Conservation (phyloP, 2,888 invertebrate species). For the Agrilus mali region DNA sequence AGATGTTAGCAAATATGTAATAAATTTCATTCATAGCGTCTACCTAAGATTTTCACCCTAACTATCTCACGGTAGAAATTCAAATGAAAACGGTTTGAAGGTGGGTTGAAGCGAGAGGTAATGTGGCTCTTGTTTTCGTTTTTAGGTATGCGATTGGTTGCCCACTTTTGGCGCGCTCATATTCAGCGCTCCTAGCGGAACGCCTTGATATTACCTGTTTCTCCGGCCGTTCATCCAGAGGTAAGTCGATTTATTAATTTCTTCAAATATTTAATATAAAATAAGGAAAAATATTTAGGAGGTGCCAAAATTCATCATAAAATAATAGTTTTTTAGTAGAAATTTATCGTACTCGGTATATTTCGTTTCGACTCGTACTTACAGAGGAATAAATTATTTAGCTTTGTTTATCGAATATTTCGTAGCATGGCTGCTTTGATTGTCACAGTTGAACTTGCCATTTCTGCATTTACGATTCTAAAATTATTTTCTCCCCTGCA, state of each 20-base stretch:
- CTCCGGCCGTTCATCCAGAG: slow-evolving; percentile 16
- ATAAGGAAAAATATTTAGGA: slow-evolving; percentile 25
- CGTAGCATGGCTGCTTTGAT: slow-evolving; percentile 28
- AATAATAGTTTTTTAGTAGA: slow-evolving; percentile 31
- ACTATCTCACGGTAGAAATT: too few species aligned
- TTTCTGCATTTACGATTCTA: slow-evolving; percentile 18
- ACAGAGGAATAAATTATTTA: slow-evolving; percentile 26
- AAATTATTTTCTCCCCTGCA: slow-evolving; percentile 27
- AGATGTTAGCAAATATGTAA: too few species aligned
- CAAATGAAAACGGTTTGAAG: slow-evolving; percentile 13
- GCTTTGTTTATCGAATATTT: slow-evolving; percentile 25
- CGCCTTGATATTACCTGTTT: slow-evolving; percentile 22
- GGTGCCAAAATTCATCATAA: slow-evolving; percentile 20
- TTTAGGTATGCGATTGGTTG: slow-evolving; percentile 21
- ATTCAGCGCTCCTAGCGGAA: slow-evolving; percentile 27
- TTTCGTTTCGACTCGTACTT: slow-evolving; percentile 16
- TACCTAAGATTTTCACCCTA: too few species aligned
- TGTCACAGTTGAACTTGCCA: slow-evolving; percentile 19
- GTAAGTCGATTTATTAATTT: slow-evolving; percentile 27
- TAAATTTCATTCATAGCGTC: too few species aligned
- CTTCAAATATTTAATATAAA: slow-evolving; percentile 30
- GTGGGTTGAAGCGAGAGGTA: slow-evolving; percentile 14
- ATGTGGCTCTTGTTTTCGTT: slow-evolving; percentile 19
- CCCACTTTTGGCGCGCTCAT: slow-evolving; percentile 29
- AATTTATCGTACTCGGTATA: slow-evolving; percentile 25